Conservation (phyloP, 2,113 vertebrate genomes). For the Sarotherodon lohbergeri region DNA sequence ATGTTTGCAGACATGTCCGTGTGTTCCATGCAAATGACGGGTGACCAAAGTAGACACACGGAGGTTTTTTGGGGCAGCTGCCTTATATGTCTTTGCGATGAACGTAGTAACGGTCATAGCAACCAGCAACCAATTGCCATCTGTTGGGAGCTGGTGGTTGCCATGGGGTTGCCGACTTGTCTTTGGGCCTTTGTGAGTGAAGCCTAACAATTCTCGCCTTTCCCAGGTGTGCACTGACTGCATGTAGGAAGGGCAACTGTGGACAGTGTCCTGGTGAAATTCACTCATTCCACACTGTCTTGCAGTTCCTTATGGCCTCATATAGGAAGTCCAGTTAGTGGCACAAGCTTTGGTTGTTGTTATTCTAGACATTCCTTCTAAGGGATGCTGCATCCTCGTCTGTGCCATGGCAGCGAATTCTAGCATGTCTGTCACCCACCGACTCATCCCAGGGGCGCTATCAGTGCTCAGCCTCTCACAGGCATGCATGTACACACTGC, state of each 20-base stretch:
- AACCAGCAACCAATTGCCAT: neutral
- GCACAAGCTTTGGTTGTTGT: neutral
- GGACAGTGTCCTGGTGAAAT: neutral
- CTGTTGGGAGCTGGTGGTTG: neutral
- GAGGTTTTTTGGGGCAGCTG: neutral
- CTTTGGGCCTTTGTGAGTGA: neutral
- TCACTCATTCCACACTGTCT: neutral
- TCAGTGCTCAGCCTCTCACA: constrained; percentile 51
- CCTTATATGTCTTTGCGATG: neutral
- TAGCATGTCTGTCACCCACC: constrained; percentile 49
- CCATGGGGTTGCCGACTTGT: neutral
- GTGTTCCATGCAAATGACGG: neutral
- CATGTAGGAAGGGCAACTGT: neutral
- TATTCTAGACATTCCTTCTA: constrained; percentile 43
- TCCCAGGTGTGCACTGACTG: neutral
- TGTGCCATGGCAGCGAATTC: constrained; percentile 34
- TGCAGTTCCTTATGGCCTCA: neutral
- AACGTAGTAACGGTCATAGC: neutral
- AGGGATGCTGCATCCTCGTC: constrained; percentile 38
- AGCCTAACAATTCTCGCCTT: neutral
- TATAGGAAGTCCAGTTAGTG: neutral
- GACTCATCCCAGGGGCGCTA: constrained; percentile 49
- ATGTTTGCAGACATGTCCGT: neutral
- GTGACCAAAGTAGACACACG: neutral
- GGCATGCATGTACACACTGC: constrained; percentile 41